Evolutionary conservation across 1,140 invertebrate genomes (phyloP), one percentile per base, ranked within the genome.

Genomic region (Euborellia annulipes): DNA sequence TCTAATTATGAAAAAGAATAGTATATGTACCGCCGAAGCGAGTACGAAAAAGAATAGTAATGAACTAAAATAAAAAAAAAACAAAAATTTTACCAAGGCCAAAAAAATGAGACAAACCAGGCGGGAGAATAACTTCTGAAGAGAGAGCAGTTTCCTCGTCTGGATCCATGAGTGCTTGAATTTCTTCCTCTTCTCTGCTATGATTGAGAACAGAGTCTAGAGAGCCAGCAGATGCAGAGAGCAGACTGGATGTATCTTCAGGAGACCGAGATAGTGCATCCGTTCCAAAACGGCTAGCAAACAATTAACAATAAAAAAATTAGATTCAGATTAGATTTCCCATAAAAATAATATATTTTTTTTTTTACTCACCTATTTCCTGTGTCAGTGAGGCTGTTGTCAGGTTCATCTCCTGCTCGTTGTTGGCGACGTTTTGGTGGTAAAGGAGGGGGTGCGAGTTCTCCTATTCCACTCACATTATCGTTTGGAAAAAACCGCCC

Each of bases 201-300:
- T 82, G 78, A 63, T 86, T 87, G 41, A 86, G 60, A 55, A 85
- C 81, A 0, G 84, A 88, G 62, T 89, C 85, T 49, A 86, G 63
- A 48, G 83, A 86, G 30, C 83, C 84, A 50, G 80, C 82, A 50
- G 76, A 79, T 42, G 76, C 77, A 32, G 77, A 80, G 41, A 82
- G 66, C 22, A 82, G 64, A 32, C 76, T 79, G 49, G 72, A 73
- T 30, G 74, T 77, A 57, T 78, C 76, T 57, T 78, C 73, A 23
- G 72, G 77, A 11, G 75, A 79, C 49, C 23, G 23, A 27, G 23
- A 27, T 11, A 27, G 11, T 27, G 11, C 11, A 27, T 27, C 23
- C 23, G 23, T 27, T 27, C 23, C 23, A 27, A 27, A 11, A 27
- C 23, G 23, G 23, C 23, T 27, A 27, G 11, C 4, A n/a, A 27